These are phyloP conservation scores for Oryzias javanicus DNA, from an alignment of 2,113 vertebrate species.

Conservation along the genomic window DNA sequence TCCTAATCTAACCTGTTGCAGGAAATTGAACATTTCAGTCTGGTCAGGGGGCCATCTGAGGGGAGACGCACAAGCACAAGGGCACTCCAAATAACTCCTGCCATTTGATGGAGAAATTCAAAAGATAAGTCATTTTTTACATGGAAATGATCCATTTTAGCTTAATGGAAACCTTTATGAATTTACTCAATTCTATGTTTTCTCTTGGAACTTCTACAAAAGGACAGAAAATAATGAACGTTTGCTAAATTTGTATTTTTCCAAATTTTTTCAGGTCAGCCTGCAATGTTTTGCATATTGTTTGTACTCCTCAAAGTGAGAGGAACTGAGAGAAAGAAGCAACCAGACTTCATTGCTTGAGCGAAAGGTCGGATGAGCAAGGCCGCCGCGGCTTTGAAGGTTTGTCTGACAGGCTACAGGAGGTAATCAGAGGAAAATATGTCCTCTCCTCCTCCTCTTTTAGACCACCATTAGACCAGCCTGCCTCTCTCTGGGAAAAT, in stretches of 20 bases:
- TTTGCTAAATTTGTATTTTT: background rate
- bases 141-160: conserved; percentile 54
- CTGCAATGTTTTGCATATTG: conserved; percentile 15
- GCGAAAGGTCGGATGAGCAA: conserved; percentile 47
- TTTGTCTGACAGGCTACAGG: conserved; percentile 64
- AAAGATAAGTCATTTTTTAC: conserved; percentile 60
- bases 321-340: conserved; percentile 21
- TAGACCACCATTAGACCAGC: conserved; percentile 77
- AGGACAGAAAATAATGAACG: conserved; percentile 13
- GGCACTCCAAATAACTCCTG: conserved; percentile 18
- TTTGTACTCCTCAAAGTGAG: conserved; percentile 20
- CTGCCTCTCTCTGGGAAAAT: conserved; percentile 75
- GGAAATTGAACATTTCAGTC: conserved; percentile 57
- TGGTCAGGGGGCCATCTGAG: conserved; percentile 21
- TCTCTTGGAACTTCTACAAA: conserved; percentile 26
- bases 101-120: conserved; percentile 39
- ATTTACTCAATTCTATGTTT: conserved; percentile 47
- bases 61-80: conserved; percentile 10
- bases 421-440: conserved; percentile 80
- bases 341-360: conserved; percentile 27
- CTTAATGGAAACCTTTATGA: conserved; percentile 50
- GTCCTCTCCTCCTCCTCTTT: conserved; percentile 74
- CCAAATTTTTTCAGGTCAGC: conserved; percentile 1
- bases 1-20: conserved; percentile 27
- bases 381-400: conserved; percentile 56